Evolutionary conservation across 2,113 vertebrate species (phyloP).

Genomic region (Microtus oregoni): DNA sequence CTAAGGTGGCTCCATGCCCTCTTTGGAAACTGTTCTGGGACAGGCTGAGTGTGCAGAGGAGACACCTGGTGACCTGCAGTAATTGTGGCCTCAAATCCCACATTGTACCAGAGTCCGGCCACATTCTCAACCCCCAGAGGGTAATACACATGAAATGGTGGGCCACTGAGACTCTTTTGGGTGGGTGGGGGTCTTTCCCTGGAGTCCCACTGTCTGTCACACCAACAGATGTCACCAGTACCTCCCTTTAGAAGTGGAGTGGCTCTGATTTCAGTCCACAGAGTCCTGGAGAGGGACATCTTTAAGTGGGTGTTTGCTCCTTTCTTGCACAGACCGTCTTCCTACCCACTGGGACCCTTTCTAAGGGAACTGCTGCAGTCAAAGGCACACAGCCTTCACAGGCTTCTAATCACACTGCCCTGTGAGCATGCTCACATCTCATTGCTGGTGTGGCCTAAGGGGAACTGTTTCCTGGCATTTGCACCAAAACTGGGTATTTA

Average conservation of each 20-base stretch:
- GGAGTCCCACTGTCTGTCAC: not conserved
- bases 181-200: too few species aligned
- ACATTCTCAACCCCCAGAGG: too few species aligned
- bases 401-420: not conserved
- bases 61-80: not conserved
- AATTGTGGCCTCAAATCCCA: not conserved
- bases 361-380: rapidly evolving
- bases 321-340: not conserved
- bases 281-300: not conserved
- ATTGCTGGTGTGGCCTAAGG: rapidly evolving
- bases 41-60: too few species aligned
- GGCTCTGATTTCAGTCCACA: too few species aligned
- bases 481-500: not conserved
- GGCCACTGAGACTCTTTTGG: not conserved
- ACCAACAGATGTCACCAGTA: too few species aligned
- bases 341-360: too few species aligned
- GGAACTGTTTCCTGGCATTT: not conserved
- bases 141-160: not conserved
- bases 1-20: not conserved
- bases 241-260: too few species aligned
- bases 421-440: too few species aligned
- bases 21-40: not conserved
- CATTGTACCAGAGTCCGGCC: rapidly evolving
- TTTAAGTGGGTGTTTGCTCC: rapidly evolving
- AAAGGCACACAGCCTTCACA: rapidly evolving